These are phyloP conservation scores for Euphydryas editha DNA, from an alignment of 2,888 invertebrate genomes.

Conservation along the genomic window DNA sequence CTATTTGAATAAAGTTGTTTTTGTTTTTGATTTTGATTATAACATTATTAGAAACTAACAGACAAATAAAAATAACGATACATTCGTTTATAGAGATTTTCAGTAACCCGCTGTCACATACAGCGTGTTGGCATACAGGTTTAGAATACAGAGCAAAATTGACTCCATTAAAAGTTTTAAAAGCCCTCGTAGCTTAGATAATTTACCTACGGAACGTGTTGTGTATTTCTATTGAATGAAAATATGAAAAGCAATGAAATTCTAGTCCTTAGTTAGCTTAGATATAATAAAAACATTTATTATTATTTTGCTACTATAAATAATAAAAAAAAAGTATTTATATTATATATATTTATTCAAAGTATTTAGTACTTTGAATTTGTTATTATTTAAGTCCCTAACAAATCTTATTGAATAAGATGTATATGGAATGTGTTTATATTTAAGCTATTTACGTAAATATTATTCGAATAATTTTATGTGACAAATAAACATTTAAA, in stretches of 20 bases:
- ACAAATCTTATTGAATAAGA: too few relatives aligned
- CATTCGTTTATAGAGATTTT: neutral
- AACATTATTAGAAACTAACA: too few relatives aligned
- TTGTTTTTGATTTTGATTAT: too few relatives aligned
- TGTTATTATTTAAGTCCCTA: too few relatives aligned
- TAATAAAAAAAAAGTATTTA: too few relatives aligned
- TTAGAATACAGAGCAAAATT: conserved; percentile 76
- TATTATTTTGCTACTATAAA: neutral
- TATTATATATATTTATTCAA: too few relatives aligned
- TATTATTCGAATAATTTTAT: too few relatives aligned
- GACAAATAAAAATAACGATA: neutral
- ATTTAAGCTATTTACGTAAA: too few relatives aligned
- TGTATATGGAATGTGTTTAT: too few relatives aligned
- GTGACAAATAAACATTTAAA: too few relatives aligned
- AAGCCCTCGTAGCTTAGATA: conserved; percentile 81
- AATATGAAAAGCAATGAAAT: conserved; percentile 1
- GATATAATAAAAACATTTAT: neutral
- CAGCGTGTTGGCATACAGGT: neutral
- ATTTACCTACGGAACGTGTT: conserved; percentile 74
- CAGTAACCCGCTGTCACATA: conserved; percentile 7
- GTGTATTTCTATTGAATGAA: conserved; percentile 44
- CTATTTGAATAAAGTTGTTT: too few relatives aligned
- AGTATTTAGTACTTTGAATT: too few relatives aligned
- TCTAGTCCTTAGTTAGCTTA: neutral
- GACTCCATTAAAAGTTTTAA: conserved; percentile 83